phyloP scores from a whole-genome alignment of 2,888 invertebrate species.

The Lasioglossum zephyrum region DNA sequence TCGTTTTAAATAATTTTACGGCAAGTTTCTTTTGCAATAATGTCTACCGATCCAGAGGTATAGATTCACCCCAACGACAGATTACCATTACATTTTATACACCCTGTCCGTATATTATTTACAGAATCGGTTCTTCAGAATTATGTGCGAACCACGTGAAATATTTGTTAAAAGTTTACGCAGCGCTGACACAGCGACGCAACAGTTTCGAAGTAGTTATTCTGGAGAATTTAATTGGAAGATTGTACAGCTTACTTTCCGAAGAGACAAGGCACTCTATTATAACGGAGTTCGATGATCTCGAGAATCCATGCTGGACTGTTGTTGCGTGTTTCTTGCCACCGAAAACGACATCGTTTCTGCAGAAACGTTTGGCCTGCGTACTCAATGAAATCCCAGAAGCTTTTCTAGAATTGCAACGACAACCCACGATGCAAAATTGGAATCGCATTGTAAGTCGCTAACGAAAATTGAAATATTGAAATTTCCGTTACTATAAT shows the following conservation, averaged over 20 bases:
- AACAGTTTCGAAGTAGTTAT: constrained; percentile 72
- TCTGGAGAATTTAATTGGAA: constrained; percentile 73
- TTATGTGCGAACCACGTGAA: constrained; percentile 75
- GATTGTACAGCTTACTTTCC: constrained; percentile 75
- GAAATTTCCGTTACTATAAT: not conserved
- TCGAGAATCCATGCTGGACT: constrained; percentile 44
- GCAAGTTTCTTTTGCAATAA: no score
- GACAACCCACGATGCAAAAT: constrained; percentile 71
- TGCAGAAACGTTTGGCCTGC: constrained; percentile 50
- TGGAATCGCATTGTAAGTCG: constrained; percentile 75
- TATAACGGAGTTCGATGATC: constrained; percentile 57
- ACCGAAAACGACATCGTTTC: constrained; percentile 56
- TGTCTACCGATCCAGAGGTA: no score
- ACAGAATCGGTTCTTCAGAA: constrained; percentile 74
- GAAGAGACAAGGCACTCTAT: constrained; percentile 69
- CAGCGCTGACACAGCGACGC: constrained; percentile 66
- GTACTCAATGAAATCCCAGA: constrained; percentile 33
- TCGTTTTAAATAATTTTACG: no score
- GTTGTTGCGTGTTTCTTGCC: constrained; percentile 59
- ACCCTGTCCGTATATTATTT: constrained; percentile 15
- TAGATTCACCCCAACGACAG: no score
- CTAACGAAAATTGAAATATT: not conserved
- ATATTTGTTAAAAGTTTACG: constrained; percentile 74
- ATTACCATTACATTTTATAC: no score
- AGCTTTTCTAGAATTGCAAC: constrained; percentile 53